A percentile compares a stretch with the other conserved stretches of the same genome.
Evolutionary conservation across 2,888 invertebrate species (phyloP).

Genomic region (Alcis repandata): DNA sequence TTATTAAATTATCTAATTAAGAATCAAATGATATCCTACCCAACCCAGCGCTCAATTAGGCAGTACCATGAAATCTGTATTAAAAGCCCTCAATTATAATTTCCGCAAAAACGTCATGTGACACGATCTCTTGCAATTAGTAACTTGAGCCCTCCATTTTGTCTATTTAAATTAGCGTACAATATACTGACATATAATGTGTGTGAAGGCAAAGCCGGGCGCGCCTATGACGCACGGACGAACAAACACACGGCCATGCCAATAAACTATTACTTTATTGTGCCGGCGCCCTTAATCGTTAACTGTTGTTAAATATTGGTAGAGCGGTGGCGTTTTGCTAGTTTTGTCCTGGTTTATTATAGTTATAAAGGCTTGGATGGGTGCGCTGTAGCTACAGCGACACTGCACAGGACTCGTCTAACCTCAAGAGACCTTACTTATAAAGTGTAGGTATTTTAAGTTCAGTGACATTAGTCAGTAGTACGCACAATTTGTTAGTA

Average conservation of each 20-base stretch:
- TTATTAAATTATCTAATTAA: too few species aligned
- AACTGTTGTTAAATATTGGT: constrained; percentile 60
- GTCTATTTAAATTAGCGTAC: constrained; percentile 59
- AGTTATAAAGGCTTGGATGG: background rate
- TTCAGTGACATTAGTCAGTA: too few species aligned
- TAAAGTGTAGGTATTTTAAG: too few species aligned
- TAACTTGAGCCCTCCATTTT: constrained; percentile 52
- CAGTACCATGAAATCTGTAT: background rate
- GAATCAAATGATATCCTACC: background rate
- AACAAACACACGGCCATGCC: constrained; percentile 68
- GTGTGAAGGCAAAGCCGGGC: constrained; percentile 56
- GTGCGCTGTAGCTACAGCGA: too few species aligned
- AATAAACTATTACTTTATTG: constrained; percentile 83
- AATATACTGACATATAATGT: constrained; percentile 44
- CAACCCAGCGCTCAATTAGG: background rate
- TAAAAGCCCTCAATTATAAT: constrained; percentile 9
- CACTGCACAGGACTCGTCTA: too few species aligned
- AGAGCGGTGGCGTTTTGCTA: constrained; percentile 41
- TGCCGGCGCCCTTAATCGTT: constrained; percentile 77
- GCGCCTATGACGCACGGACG: constrained; percentile 79
- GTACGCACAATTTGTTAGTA: too few species aligned
- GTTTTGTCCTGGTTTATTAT: background rate
- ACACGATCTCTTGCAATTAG: constrained; percentile 53
- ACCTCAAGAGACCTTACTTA: too few species aligned
- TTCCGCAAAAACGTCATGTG: constrained; percentile 2